These are phyloP conservation scores for Melolontha melolontha DNA, from an alignment of 2,888 invertebrate species.

Conservation along the genomic window DNA sequence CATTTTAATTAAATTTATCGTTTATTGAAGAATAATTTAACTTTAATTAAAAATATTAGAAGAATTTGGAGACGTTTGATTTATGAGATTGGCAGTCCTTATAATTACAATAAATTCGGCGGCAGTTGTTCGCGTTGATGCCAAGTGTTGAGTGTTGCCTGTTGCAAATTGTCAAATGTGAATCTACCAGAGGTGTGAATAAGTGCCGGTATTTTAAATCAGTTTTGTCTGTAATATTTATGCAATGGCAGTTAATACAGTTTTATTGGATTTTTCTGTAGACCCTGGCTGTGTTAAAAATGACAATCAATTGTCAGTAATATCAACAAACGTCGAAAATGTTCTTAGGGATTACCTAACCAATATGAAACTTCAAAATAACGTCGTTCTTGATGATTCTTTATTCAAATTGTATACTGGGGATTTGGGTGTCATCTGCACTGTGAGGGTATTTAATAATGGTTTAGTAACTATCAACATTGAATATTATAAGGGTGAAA, in stretches of 20 bases:
- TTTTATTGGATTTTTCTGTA: slow-evolving; percentile 83
- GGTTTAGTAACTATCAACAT: slow-evolving; percentile 85
- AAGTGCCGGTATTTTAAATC: slow-evolving; percentile 20
- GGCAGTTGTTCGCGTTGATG: no score
- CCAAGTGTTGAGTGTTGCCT: background rate
- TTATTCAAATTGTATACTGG: slow-evolving; percentile 78
- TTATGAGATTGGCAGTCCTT: no score
- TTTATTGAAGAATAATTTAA: no score
- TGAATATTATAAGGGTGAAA: slow-evolving; percentile 83
- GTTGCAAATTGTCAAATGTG: slow-evolving; percentile 15
- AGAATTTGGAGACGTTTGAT: no score
- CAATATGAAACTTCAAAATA: slow-evolving; percentile 76
- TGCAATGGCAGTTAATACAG: slow-evolving; percentile 82
- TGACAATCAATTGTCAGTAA: slow-evolving; percentile 73
- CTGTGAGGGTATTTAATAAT: slow-evolving; percentile 78
- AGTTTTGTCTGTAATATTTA: background rate
- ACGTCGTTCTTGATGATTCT: slow-evolving; percentile 77
- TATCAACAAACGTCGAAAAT: slow-evolving; percentile 76
- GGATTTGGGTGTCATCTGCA: slow-evolving; percentile 77
- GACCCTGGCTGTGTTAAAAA: slow-evolving; percentile 77
- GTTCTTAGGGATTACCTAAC: slow-evolving; percentile 79
- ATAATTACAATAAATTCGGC: no score
- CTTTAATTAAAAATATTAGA: no score
- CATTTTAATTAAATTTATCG: no score
- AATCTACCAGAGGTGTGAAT: slow-evolving; percentile 1